These are phyloP conservation scores for Griposia aprilina DNA, from an alignment of 2,888 invertebrate species.

Conservation along the genomic window DNA sequence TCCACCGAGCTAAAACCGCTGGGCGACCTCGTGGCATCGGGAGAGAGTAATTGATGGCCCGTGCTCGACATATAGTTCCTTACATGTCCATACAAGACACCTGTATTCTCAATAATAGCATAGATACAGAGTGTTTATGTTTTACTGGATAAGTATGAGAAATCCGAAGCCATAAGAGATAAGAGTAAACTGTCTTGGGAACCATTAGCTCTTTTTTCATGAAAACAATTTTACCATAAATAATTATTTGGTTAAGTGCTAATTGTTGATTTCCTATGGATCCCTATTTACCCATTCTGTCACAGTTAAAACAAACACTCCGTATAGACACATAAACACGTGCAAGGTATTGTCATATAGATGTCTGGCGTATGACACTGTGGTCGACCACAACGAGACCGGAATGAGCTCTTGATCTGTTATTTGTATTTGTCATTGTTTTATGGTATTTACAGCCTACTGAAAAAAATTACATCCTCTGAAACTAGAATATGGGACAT, in stretches of 20 bases:
- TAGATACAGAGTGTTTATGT: not conserved
- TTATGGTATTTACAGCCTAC: not conserved
- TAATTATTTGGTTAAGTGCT: not conserved
- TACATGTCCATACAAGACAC: not conserved
- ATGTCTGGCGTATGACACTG: not conserved
- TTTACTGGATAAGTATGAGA: not conserved
- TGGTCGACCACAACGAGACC: not conserved
- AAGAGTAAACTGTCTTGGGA: not conserved
- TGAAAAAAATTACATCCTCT: not conserved
- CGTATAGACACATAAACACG: not conserved
- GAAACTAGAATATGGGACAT: not conserved
- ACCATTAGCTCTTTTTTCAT: not conserved
- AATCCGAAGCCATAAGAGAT: not conserved
- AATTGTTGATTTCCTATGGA: not conserved
- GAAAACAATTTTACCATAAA: no score
- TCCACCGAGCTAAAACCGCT: not conserved
- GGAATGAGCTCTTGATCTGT: not conserved
- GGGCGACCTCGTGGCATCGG: not conserved
- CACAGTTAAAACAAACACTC: not conserved
- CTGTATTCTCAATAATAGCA: not conserved
- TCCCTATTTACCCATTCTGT: not conserved
- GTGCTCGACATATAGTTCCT: not conserved
- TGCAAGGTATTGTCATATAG: constrained; percentile 5
- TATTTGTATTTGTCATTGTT: constrained; percentile 1
- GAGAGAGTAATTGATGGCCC: not conserved